Conservation (phyloP, 2,797 vertebrate species). For the Lagodon rhomboides region DNA sequence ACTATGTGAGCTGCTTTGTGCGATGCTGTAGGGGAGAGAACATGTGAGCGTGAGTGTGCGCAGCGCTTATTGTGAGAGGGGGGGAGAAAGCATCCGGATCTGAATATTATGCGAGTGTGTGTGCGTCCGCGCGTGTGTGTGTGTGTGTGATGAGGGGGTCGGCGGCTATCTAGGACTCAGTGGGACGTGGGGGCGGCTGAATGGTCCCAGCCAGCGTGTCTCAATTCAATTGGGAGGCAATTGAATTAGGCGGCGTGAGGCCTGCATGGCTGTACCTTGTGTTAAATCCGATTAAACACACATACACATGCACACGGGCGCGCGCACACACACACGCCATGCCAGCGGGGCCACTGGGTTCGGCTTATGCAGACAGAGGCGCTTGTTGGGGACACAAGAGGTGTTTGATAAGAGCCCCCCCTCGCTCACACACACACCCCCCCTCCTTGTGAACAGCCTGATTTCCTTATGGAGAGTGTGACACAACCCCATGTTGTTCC, state of each 20-base stretch:
- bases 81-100: conserved; percentile 15
- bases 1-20: conserved; percentile 54
- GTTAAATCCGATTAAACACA: conserved; percentile 83
- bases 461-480: conserved; percentile 56
- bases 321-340: conserved; percentile 49
- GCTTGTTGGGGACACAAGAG: conserved; percentile 79
- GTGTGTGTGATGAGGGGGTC: conserved; percentile 8
- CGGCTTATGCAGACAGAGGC: conserved; percentile 64
- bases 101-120: conserved; percentile 18
- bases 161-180: conserved; percentile 33
- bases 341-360: conserved; percentile 65
- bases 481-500: conserved; percentile 57
- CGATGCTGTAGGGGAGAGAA: conserved; percentile 37
- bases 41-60: conserved; percentile 48
- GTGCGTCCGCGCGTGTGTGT: neutral
- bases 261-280: conserved; percentile 79
- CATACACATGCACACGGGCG: conserved; percentile 38
- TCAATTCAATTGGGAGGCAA: conserved; percentile 84
- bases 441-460: conserved; percentile 48
- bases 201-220: conserved; percentile 70
- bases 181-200: conserved; percentile 52
- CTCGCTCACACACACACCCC: conserved; percentile 24
- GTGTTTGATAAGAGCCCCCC: conserved; percentile 74
- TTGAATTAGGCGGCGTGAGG: conserved; percentile 85
- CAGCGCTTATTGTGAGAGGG: conserved; percentile 27